These are phyloP conservation scores for Halictus quadricinctus DNA, from an alignment of 2,888 invertebrate genomes.

Conservation along the genomic window DNA sequence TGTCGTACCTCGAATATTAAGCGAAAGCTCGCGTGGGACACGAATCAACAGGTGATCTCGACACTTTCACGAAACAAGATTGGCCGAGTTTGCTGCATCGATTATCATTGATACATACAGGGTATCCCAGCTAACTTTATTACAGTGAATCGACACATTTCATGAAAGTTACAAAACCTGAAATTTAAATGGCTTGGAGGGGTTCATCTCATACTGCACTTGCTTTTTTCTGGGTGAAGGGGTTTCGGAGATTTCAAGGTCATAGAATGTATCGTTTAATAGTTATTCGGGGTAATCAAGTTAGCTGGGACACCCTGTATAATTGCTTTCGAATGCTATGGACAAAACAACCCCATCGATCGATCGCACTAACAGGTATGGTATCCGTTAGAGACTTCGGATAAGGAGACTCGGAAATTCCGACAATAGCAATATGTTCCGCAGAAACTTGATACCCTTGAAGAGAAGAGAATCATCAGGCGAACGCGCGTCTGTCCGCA, in stretches of 20 bases:
- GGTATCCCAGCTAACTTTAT: too few relatives aligned
- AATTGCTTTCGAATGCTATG: not conserved
- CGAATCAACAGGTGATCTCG: slow-evolving; percentile 7
- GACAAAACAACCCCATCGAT: slow-evolving; percentile 17
- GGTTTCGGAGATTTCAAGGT: too few relatives aligned
- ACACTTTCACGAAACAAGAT: not conserved
- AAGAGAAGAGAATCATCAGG: slow-evolving; percentile 18
- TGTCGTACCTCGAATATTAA: not conserved
- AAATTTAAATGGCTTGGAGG: too few relatives aligned
- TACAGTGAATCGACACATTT: too few relatives aligned
- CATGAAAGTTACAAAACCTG: too few relatives aligned
- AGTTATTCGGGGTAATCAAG: too few relatives aligned
- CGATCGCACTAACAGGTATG: not conserved
- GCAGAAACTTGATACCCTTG: slow-evolving; percentile 54
- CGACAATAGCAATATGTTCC: not conserved
- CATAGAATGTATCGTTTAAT: too few relatives aligned
- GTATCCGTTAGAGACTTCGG: slow-evolving; percentile 19
- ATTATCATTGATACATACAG: not conserved
- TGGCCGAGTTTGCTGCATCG: not conserved
- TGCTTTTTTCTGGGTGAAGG: too few relatives aligned
- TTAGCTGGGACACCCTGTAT: too few relatives aligned
- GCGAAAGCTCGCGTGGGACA: not conserved
- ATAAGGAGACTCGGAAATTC: slow-evolving; percentile 30
- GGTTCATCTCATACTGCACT: too few relatives aligned
- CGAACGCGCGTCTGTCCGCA: not conserved